Conservation (phyloP, 1,140 invertebrate genomes). For the Frieseomelitta varia region DNA sequence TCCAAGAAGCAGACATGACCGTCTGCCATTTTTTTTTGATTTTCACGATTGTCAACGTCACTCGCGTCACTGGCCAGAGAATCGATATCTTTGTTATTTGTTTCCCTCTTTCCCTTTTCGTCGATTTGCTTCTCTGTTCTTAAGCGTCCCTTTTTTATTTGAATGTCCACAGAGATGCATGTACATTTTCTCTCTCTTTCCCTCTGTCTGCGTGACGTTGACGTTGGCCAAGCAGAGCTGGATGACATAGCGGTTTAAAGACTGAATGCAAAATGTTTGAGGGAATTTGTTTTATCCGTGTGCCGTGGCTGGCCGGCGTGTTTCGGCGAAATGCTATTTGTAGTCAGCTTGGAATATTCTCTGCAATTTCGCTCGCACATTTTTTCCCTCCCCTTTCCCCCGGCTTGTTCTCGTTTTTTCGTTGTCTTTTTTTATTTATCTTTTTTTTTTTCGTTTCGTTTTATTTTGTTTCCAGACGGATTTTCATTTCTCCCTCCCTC, state of each 20-base stretch:
- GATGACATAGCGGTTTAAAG: constrained; percentile 8
- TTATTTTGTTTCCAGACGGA: not conserved
- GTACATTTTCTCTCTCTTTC: not conserved
- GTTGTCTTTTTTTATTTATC: too few relatives aligned
- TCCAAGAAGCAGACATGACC: too few relatives aligned
- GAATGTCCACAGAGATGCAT: not conserved
- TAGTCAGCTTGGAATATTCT: constrained; percentile 20
- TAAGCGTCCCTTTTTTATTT: not conserved
- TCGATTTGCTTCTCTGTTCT: not conserved
- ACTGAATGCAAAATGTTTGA: constrained; percentile 18
- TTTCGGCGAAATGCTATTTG: constrained; percentile 12
- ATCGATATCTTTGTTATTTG: too few relatives aligned
- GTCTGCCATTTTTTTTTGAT: too few relatives aligned
- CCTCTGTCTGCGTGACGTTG: not conserved
- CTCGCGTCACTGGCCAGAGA: too few relatives aligned
- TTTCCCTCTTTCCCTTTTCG: not conserved
- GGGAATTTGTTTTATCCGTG: constrained; percentile 9
- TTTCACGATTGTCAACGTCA: too few relatives aligned
- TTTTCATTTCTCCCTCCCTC: not conserved
- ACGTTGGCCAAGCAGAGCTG: not conserved
- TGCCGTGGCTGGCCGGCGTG: not conserved
- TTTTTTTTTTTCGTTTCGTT: not conserved
- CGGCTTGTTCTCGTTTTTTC: not conserved
- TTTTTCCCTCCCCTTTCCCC: not conserved
- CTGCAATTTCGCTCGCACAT: not conserved